Base-by-base conservation (phyloP, 2,888 invertebrate species). In the Anoncus sp. region DNA sequence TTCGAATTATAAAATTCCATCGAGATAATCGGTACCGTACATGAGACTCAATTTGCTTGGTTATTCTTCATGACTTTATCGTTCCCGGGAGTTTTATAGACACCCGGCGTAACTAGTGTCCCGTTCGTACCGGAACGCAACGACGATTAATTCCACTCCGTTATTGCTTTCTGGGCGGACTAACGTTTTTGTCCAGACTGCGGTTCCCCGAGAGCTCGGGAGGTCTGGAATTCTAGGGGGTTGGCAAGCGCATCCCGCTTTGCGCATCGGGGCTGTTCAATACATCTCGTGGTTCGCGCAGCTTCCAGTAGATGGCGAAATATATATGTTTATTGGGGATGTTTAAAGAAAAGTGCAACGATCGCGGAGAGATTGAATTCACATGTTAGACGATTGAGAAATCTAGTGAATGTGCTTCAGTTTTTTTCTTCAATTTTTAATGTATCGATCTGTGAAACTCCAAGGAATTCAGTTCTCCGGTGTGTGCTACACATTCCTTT, bases 251-350 rank as follows among this genome's bases (percentile, higher is more conserved):
- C 91, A 91, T 86, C 88, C 86, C 85, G 83, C 84, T 85, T 85
- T 88, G 91, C 91, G 91, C 91, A 91, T 88, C 88, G 85, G 86
- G 87, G 85, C 89, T 90, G 91, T 91, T 91, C 91, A 90, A 91
- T 91, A 91, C 90, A 85, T 88, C 87, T 85, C 85, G 70, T 80
- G 81, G 81, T 85, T 88, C 81, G 82, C 87, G 79, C 90, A 91
- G 89, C 90, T 88, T 90, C 90, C 91, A 88, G 86, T 86, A 91
- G 91, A 89, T 90, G 90, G 90, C 90, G 85, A 82, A 82, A 80
- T 82, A 67, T 66, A 57, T 79, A 63, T 27, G 49, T 57, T 57
- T 31, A 45, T n/a, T 59, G 40, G 38, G 38, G 31, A 71, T 67
- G 57, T 62, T 47, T 49, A 49, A 70, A 24, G 57, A 22, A 60